Conservation (phyloP, 2,797 vertebrate genomes). For the Streptopelia turtur region DNA sequence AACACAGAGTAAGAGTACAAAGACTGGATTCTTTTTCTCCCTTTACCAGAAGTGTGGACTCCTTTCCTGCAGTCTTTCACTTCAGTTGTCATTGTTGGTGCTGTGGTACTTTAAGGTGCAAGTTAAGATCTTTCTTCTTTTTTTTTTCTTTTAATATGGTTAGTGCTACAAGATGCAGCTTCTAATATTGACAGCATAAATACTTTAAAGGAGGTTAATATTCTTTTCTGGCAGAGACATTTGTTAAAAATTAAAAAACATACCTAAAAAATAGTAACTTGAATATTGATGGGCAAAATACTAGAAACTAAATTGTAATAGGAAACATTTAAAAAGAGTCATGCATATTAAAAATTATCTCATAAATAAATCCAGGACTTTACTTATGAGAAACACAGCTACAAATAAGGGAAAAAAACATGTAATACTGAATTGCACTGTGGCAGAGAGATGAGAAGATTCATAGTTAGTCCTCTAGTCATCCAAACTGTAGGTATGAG, state of each 20-base stretch:
- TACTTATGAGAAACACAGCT: not conserved
- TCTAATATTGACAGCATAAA: not conserved
- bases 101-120: not conserved
- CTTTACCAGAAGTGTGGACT: not conserved
- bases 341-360: not conserved
- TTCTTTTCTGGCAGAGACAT: not conserved
- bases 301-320: not conserved
- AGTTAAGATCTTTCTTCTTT: not conserved
- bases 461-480: not conserved
- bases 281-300: not conserved
- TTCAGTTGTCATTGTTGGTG: not conserved
- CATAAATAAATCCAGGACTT: not conserved
- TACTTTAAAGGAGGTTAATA: not conserved
- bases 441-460: not conserved
- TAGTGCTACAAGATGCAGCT: not conserved
- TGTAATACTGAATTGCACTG: not conserved
- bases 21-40: fast-evolving
- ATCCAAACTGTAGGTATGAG: not conserved
- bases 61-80: not conserved
- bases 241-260: not conserved
- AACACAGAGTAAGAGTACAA: not conserved
- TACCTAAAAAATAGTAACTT: not conserved
- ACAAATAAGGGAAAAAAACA: not conserved
- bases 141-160: not conserved
- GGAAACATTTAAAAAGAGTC: not conserved